Base-by-base conservation (phyloP, 2,113 vertebrate species). In the Ciconia stormi region DNA sequence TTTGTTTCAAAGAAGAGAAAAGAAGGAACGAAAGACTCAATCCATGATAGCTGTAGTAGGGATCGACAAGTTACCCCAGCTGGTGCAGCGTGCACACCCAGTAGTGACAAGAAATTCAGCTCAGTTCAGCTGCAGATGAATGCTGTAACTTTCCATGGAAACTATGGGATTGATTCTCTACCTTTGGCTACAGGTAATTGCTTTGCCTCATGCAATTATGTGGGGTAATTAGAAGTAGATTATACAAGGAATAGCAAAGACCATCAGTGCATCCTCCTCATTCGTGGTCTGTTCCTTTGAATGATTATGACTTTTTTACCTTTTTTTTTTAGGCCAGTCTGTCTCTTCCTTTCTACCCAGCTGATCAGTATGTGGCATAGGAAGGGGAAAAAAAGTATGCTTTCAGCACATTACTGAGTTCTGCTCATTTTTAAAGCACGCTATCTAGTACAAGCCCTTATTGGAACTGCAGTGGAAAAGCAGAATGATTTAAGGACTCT, bases 101-200 rank as follows among this genome's bases (percentile, higher is more conserved):
- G 36, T 18, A 73, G 42, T 10, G 49, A 67, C 59, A 46, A n/a
- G 59, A 79, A 78, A 79, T 84, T 56, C 42, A 47, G 81, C 63
- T 89, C 50, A 27, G 19, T 74, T 87, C 74, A 63, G 46, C 79
- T 92, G 38, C 49, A 66, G 40, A 29, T 72, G 79, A 70, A 49
- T 44, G 26, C 65, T 82, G 20, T 70, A 50, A n/a, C 78, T 87
- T 91, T 29, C 74, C 73, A 7, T 79, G 87, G 91, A 79, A 82
- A 56, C 78, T 21, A 13, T 34, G 67, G 50, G 49, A 73, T 56
- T 86, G 80, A 55, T 65, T 67, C 50, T 78, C 20, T 67, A 6
- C 77, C 56, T 91, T 84, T 89, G 73, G 49, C 56, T 84, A 53
- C 91, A 93, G 70, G 84, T 88, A 94, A 80, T 61, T 85, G 66